Conservation (phyloP, 1,140 invertebrate genomes). For the Triops longicaudatus region DNA sequence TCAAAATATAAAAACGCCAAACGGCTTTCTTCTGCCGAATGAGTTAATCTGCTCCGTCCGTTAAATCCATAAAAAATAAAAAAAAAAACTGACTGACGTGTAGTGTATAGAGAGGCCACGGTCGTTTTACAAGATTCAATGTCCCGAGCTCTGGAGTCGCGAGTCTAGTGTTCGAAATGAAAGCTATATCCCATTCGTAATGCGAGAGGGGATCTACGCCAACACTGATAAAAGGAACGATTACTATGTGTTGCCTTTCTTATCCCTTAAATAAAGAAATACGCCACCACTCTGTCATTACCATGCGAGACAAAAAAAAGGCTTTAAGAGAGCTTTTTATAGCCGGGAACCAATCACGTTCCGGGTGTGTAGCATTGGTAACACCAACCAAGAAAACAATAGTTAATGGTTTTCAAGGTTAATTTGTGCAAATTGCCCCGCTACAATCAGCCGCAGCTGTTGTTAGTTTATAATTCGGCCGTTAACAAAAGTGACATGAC, state of each 20-base stretch:
- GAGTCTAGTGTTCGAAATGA: not conserved
- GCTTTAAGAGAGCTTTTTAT: not conserved
- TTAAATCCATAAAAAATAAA: not conserved
- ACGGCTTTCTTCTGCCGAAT: not conserved
- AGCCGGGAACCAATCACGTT: not conserved
- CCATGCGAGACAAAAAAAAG: not conserved
- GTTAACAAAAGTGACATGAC: not conserved
- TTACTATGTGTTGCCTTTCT: not conserved
- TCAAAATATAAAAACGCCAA: not conserved
- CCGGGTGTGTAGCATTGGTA: not conserved
- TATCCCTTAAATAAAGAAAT: not conserved
- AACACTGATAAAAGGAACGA: not conserved
- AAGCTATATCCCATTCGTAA: not conserved
- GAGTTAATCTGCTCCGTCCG: not conserved
- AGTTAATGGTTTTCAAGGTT: not conserved
- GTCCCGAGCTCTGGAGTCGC: not conserved
- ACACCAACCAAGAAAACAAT: not conserved
- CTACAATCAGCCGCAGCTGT: not conserved
- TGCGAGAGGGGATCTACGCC: not conserved
- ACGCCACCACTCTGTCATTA: not conserved
- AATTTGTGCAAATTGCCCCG: not conserved
- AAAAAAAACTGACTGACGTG: not conserved
- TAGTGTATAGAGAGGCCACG: not conserved
- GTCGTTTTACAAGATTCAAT: conserved; percentile 2
- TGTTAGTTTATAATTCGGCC: not conserved